Evolutionary conservation across 2,797 vertebrate genomes (phyloP).

Genomic region (Bryconaethiops microstoma): DNA sequence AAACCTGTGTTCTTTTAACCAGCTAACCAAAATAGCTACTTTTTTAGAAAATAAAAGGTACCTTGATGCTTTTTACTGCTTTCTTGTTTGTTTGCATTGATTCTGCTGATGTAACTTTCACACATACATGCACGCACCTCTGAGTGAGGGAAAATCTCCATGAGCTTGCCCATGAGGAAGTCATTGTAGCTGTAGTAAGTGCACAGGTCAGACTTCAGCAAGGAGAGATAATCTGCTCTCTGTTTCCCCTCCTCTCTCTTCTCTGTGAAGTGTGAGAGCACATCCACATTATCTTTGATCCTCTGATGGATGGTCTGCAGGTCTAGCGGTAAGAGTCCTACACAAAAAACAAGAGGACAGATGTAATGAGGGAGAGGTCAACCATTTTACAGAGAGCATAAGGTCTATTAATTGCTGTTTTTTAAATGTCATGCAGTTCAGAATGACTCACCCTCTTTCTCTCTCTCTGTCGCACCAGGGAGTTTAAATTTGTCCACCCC

Average conservation of each 20-base stretch:
- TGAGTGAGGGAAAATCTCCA: constrained; percentile 91
- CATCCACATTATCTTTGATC: constrained; percentile 92
- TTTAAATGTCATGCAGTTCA: background rate
- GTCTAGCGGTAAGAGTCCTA: constrained; percentile 82
- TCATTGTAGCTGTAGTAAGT: constrained; percentile 94
- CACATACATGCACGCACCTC: constrained; percentile 77
- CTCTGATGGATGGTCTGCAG: constrained; percentile 88
- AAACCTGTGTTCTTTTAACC: too few species aligned
- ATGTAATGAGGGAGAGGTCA: background rate
- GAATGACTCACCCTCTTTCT: constrained; percentile 80
- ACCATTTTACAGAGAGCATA: background rate
- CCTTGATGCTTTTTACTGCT: too few species aligned
- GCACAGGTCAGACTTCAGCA: constrained; percentile 88
- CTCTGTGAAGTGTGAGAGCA: constrained; percentile 85
- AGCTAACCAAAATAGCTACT: too few species aligned
- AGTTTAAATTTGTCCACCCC: constrained; percentile 83
- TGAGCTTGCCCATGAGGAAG: constrained; percentile 87
- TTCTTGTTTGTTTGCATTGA: too few species aligned
- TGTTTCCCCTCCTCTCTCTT: constrained; percentile 88
- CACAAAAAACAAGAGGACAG: constrained; percentile 16
- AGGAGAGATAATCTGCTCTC: constrained; percentile 84
- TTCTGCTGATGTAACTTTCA: background rate
- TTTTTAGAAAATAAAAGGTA: too few species aligned
- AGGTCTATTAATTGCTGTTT: background rate
- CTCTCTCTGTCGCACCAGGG: constrained; percentile 81